phyloP scores from a whole-genome alignment of 2,797 vertebrate species.

The Siniperca scherzeri region DNA sequence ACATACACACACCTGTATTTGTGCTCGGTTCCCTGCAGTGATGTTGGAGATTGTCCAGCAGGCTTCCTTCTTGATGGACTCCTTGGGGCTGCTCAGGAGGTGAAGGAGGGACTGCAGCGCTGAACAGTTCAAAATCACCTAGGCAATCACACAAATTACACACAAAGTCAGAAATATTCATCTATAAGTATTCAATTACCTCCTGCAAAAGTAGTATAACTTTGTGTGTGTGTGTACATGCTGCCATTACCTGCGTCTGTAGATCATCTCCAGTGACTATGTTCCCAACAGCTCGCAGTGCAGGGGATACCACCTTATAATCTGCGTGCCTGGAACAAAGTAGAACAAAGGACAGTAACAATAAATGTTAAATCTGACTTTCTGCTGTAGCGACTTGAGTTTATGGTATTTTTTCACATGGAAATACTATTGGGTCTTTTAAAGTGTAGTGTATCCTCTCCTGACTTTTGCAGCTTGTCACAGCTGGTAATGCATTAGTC shows the following conservation, averaged over 20 bases:
- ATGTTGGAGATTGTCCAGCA: conserved; percentile 99
- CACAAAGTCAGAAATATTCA: conserved; percentile 13
- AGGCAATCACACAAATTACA: conserved; percentile 16
- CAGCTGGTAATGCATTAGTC: not conserved
- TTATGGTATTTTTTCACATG: not conserved
- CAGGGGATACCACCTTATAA: conserved; percentile 97
- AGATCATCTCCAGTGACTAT: conserved; percentile 97
- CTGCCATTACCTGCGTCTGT: conserved; percentile 92
- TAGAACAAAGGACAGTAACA: not conserved
- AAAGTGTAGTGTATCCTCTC: not conserved
- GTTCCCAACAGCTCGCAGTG: conserved; percentile 96
- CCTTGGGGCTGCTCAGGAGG: conserved; percentile 95
- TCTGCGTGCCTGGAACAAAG: conserved; percentile 90
- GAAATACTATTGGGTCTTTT: not conserved
- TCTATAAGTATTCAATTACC: not conserved
- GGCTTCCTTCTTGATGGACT: conserved; percentile 96
- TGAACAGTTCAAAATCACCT: conserved; percentile 98
- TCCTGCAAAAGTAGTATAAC: not conserved
- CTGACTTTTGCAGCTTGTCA: not conserved
- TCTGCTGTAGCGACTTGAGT: not conserved
- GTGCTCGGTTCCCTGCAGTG: conserved; percentile 96
- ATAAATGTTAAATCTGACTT: not conserved
- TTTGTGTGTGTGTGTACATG: not conserved
- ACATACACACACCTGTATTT: conserved; percentile 90
- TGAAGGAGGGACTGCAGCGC: conserved; percentile 95